These are phyloP conservation scores for Ceyx cyanopectus DNA, from an alignment of 2,113 vertebrate species.

Conservation along the genomic window DNA sequence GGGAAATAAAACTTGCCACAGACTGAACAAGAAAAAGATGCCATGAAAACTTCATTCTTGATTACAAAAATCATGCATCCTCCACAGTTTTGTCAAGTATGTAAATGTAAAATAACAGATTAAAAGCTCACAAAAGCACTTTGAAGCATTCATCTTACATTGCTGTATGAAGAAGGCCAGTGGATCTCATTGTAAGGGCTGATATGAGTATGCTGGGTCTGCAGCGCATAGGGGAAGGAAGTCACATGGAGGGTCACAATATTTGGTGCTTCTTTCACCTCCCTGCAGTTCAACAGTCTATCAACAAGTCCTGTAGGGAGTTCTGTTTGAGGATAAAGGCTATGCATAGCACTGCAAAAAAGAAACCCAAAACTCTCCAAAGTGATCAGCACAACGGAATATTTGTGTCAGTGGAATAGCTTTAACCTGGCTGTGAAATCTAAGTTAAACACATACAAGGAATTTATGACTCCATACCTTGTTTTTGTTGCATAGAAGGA, in stretches of 20 bases:
- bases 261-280: conserved; percentile 92
- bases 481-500: not conserved
- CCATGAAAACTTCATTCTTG: not conserved
- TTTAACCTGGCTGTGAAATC: not conserved
- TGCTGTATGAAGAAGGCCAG: conserved; percentile 90
- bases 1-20: not conserved
- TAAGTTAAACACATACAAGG: not conserved
- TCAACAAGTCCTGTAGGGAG: conserved; percentile 87
- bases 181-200: conserved; percentile 97
- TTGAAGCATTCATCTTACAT: conserved; percentile 80
- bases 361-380: conserved; percentile 39
- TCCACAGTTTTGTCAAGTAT: not conserved
- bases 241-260: conserved; percentile 95
- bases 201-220: conserved; percentile 93
- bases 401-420: not conserved
- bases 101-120: not conserved
- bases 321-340: conserved; percentile 80
- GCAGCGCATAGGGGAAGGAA: conserved; percentile 94
- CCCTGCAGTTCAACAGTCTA: conserved; percentile 91
- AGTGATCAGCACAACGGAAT: not conserved
- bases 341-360: conserved; percentile 74
- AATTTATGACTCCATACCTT: not conserved
- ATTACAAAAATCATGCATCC: not conserved
- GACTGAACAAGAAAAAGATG: not conserved
- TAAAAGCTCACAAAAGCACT: not conserved